Evolutionary conservation across 2,888 invertebrate genomes (phyloP), one percentile per base, ranked within the genome.

Genomic region (Gymnosoma rotundatum): DNA sequence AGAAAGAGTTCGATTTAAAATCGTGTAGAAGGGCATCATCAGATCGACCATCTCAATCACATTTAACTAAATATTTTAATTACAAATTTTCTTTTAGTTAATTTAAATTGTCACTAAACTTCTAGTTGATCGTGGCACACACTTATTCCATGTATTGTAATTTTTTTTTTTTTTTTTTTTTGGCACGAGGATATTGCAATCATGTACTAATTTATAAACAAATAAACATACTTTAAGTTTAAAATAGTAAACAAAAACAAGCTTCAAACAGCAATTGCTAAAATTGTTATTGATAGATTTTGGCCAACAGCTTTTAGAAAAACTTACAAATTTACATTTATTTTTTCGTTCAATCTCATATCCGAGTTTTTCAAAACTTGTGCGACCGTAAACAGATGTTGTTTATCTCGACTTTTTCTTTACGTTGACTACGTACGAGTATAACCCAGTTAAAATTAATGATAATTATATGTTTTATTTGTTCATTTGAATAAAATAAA

Each of bases 141-240:
- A 64, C 61, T 69, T 36, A 52, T 36, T 54, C 5, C 36, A 61
- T 25, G 58, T 67, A 32, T 32, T 32, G 7, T 32, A 32, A 32
- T 32, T 32, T 32, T 32, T 32, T 0, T 32, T 32, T 32, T 32
- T 32, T 32, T 18, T 3, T 50, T 20, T 21, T 69, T 83, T 63
- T 78, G 78, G 78, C 83, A 83, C 78, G 78, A 83, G 83, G 56
- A 73, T 73, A 67, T 73, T 58, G 61, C 32, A 42, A 16, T 67
- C 20, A 61, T 48, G 18, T 12, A n/a, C 14, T 70, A 5, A 18
- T 58, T 48, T 1, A 42, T 0, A 67, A n/a, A 18, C 52, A 61
- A 69, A 42, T 61, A 21, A 36, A 69, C 32, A 52, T 21, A 42
- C 25, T 69, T 78, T 6, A 42, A 61, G 12, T 14, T 5, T 45